Evolutionary conservation across 2,888 invertebrate species (phyloP).

Genomic region (Ectropis crepuscularia): DNA sequence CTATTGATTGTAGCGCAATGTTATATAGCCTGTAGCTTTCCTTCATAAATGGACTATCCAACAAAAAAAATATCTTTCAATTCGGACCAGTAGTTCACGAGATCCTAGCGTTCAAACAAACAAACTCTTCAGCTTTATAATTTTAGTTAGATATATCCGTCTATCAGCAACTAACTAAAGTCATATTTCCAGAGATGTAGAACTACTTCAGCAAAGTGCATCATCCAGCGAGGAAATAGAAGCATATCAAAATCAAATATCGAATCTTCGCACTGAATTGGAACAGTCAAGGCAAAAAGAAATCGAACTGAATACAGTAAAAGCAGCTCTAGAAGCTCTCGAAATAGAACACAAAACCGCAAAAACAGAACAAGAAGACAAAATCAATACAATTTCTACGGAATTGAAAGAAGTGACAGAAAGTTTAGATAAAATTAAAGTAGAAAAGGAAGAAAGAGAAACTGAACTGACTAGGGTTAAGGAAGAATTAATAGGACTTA

Average conservation of each 20-base stretch:
- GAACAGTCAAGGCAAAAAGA: slow-evolving; percentile 85
- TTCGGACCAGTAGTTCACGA: too few species aligned
- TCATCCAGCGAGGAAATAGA: slow-evolving; percentile 79
- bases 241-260: slow-evolving; percentile 72
- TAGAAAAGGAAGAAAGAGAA: slow-evolving; percentile 68
- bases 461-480: slow-evolving; percentile 66
- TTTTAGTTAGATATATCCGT: too few species aligned
- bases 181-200: slow-evolving; percentile 65
- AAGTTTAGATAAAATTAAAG: slow-evolving; percentile 60
- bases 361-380: slow-evolving; percentile 71
- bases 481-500: slow-evolving; percentile 66
- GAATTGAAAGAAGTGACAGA: slow-evolving; percentile 74
- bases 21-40: too few species aligned
- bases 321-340: slow-evolving; percentile 71
- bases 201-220: slow-evolving; percentile 76
- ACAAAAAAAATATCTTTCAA: too few species aligned
- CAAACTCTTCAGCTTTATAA: too few species aligned
- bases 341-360: slow-evolving; percentile 77
- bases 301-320: slow-evolving; percentile 73
- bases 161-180: not conserved
- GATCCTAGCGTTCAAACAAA: too few species aligned
- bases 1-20: too few species aligned
- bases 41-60: too few species aligned
- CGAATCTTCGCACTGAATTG: slow-evolving; percentile 69
- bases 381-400: slow-evolving; percentile 61